A percentile compares a stretch with the other conserved stretches of the same genome.
Conservation (phyloP, 1,140 invertebrate genomes). For the Ganaspis sp. region DNA sequence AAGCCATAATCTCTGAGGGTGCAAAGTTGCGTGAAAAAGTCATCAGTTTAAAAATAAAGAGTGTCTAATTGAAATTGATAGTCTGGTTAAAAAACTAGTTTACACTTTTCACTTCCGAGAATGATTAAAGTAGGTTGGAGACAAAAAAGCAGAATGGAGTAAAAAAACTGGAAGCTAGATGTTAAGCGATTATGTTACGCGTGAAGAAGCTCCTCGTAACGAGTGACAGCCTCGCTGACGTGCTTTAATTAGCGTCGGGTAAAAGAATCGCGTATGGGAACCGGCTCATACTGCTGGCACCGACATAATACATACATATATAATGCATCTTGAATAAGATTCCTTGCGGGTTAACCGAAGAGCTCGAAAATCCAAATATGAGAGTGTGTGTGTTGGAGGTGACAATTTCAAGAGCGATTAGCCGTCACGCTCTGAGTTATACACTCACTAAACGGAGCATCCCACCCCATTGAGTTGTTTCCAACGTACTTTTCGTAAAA, state of each 20-base stretch:
- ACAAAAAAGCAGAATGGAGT: not conserved
- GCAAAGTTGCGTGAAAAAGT: no score
- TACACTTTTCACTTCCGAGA: not conserved
- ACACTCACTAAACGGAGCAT: conserved; percentile 62
- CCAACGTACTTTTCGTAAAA: conserved; percentile 49
- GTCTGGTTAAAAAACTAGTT: no score
- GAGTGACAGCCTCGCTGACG: conserved; percentile 50
- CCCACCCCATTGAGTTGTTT: conserved; percentile 49
- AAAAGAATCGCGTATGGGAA: conserved; percentile 49
- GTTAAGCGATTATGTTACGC: conserved; percentile 20
- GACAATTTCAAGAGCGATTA: conserved; percentile 76
- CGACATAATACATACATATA: conserved; percentile 44
- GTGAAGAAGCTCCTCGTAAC: conserved; percentile 35
- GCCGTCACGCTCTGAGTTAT: conserved; percentile 74
- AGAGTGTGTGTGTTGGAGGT: conserved; percentile 69
- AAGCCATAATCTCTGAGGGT: no score
- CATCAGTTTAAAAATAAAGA: no score
- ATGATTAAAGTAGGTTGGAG: not conserved
- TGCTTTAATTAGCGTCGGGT: conserved; percentile 54
- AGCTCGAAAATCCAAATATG: conserved; percentile 39
- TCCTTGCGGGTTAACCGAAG: conserved; percentile 38
- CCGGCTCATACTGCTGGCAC: conserved; percentile 43
- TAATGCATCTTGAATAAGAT: conserved; percentile 47
- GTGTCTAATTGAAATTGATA: no score
- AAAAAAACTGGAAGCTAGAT: not conserved